These are phyloP conservation scores for Chouioia cunea DNA, from an alignment of 2,888 invertebrate genomes.

Conservation along the genomic window DNA sequence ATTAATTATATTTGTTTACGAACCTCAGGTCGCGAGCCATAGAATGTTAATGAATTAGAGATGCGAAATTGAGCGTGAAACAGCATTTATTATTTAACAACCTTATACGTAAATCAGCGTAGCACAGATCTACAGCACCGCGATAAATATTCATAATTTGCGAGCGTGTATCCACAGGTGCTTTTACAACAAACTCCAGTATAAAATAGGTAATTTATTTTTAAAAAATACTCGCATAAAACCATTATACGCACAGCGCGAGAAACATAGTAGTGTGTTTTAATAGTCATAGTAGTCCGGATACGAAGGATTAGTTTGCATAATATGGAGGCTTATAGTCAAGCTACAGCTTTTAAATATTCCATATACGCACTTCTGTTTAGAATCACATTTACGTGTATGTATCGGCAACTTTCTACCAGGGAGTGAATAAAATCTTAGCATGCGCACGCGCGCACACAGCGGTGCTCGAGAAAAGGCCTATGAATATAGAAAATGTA, in stretches of 20 bases:
- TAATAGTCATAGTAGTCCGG: constrained; percentile 19
- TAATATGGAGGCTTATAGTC: constrained; percentile 2
- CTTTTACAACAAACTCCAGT: too few species aligned
- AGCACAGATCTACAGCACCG: background rate
- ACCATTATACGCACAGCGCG: too few species aligned
- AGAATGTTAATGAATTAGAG: background rate
- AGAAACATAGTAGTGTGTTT: constrained; percentile 9
- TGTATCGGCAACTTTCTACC: constrained; percentile 15
- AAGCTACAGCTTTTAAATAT: constrained; percentile 5
- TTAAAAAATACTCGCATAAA: too few species aligned
- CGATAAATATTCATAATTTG: constrained; percentile 5
- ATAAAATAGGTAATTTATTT: too few species aligned
- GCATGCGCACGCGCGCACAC: too few species aligned
- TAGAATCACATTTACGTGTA: constrained; percentile 20
- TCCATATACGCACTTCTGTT: constrained; percentile 24
- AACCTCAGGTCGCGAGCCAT: too few species aligned
- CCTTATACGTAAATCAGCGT: constrained; percentile 2
- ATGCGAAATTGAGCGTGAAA: background rate
- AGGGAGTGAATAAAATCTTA: constrained; percentile 7
- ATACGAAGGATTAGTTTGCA: constrained; percentile 22
- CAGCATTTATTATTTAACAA: constrained; percentile 8
- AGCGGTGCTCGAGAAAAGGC: too few species aligned
- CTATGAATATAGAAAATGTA: too few species aligned
- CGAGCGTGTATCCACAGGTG: too few species aligned
- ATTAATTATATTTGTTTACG: too few species aligned